These are phyloP conservation scores for Danaus melanippus DNA, from an alignment of 1,140 invertebrate genomes.

Conservation along the genomic window DNA sequence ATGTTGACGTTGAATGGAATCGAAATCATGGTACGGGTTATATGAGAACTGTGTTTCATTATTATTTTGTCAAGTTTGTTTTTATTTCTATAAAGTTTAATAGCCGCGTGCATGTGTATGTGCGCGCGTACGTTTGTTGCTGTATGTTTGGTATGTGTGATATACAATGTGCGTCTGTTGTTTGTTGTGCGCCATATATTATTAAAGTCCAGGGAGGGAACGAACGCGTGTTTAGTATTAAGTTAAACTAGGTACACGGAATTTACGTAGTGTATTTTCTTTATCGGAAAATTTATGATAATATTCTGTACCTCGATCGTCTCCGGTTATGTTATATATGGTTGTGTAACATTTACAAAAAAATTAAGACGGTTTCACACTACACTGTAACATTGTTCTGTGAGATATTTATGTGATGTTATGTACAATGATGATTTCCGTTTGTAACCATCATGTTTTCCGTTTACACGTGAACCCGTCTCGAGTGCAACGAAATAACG, in stretches of 20 bases:
- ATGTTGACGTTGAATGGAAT: slow-evolving; percentile 24
- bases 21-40: slow-evolving; percentile 40
- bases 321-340: slow-evolving; percentile 11
- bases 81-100: slow-evolving; percentile 61
- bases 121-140: slow-evolving; percentile 45
- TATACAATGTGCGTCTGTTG: slow-evolving; percentile 58
- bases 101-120: slow-evolving; percentile 42
- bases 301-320: slow-evolving; percentile 8
- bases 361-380: too few relatives aligned
- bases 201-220: slow-evolving; percentile 8
- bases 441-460: too few relatives aligned
- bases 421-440: background rate
- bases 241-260: slow-evolving; percentile 7
- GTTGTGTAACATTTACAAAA: slow-evolving; percentile 1
- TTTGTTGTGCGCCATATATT: slow-evolving; percentile 48
- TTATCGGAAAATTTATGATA: slow-evolving; percentile 11
- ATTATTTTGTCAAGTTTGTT: slow-evolving; percentile 41
- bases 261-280: slow-evolving; percentile 11
- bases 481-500: too few relatives aligned
- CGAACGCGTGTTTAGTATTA: slow-evolving; percentile 9
- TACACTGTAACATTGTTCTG: slow-evolving; percentile 4
- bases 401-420: slow-evolving; percentile 1
- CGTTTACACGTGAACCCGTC: too few relatives aligned
- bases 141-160: slow-evolving; percentile 41
- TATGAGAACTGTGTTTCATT: slow-evolving; percentile 22